A percentile compares a stretch with the other conserved stretches of the same genome.
These are phyloP conservation scores for Pyrocephalus nanus DNA, from an alignment of 2,797 vertebrate genomes.

Conservation along the genomic window DNA sequence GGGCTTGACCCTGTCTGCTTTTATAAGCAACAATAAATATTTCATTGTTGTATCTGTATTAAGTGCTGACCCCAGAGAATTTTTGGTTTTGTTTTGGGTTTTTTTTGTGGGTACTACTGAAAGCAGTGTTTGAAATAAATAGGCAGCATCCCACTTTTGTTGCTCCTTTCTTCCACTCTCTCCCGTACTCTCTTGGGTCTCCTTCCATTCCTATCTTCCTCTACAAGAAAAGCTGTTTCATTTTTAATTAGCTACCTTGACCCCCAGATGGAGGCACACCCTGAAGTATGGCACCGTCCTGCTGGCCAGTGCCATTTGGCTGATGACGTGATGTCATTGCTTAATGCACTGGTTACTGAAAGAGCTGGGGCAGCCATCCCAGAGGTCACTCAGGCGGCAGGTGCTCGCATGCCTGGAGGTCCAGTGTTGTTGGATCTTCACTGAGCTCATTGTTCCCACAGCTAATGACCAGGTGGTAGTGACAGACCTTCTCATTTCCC, in stretches of 20 bases:
- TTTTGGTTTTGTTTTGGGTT: neutral
- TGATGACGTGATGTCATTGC: conserved; percentile 22
- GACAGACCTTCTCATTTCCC: conserved; percentile 33
- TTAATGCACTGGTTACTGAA: neutral
- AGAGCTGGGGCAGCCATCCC: neutral
- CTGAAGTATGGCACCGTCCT: neutral
- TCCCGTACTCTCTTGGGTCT: neutral
- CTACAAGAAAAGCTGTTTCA: neutral
- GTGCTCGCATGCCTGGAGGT: conserved; percentile 40
- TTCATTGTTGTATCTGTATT: conserved; percentile 16
- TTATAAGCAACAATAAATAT: conserved; percentile 34
- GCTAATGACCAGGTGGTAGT: conserved; percentile 46
- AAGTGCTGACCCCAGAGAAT: neutral
- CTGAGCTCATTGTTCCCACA: neutral
- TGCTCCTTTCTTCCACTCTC: neutral
- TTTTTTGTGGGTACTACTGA: neutral
- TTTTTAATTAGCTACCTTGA: neutral
- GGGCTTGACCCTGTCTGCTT: neutral
- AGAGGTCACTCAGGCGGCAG: conserved; percentile 16
- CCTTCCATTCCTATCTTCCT: neutral
- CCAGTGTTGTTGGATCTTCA: neutral
- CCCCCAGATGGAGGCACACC: neutral
- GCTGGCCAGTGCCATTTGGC: conserved; percentile 48
- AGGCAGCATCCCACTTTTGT: neutral
- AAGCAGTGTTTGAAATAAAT: neutral